Percentiles rank a stretch among this genome's conserved stretches.
phyloP scores from a whole-genome alignment of 2,113 vertebrate genomes.

The Cyanoderma ruficeps region DNA sequence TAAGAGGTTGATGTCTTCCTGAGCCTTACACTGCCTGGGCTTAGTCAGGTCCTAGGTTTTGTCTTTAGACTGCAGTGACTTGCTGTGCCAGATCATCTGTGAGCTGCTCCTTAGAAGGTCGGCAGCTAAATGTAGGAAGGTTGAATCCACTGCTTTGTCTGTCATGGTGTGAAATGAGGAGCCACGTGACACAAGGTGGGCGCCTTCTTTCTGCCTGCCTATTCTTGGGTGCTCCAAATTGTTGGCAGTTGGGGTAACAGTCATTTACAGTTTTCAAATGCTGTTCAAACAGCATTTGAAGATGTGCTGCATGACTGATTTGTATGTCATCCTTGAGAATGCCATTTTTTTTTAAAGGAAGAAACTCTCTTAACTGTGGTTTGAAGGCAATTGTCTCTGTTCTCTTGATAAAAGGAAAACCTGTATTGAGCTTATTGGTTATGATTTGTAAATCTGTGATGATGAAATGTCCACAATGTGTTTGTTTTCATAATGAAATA shows the following conservation, averaged over 20 bases:
- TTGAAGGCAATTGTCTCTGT: neutral
- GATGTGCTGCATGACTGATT: neutral
- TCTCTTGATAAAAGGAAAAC: neutral
- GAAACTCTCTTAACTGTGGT: neutral
- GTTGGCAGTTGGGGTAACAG: neutral
- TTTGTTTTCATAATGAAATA: neutral
- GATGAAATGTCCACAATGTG: neutral
- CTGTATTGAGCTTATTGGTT: neutral
- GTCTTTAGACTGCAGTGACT: neutral
- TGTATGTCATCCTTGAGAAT: neutral
- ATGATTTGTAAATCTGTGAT: neutral
- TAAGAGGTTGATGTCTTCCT: neutral
- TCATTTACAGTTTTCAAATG: neutral
- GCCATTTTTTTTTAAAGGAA: neutral
- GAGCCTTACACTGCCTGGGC: neutral
- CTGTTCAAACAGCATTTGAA: neutral
- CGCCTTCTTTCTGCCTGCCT: neutral
- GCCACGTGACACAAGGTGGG: neutral
- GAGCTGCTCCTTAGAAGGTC: neutral
- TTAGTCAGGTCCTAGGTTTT: neutral
- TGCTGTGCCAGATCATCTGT: rapidly evolving
- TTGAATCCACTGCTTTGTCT: neutral
- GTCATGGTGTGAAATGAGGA: neutral
- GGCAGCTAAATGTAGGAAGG: neutral
- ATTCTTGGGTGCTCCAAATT: neutral